Conservation (phyloP, 35 echinoderm and acorn worm genomes). For the Apostichopus californicus region DNA sequence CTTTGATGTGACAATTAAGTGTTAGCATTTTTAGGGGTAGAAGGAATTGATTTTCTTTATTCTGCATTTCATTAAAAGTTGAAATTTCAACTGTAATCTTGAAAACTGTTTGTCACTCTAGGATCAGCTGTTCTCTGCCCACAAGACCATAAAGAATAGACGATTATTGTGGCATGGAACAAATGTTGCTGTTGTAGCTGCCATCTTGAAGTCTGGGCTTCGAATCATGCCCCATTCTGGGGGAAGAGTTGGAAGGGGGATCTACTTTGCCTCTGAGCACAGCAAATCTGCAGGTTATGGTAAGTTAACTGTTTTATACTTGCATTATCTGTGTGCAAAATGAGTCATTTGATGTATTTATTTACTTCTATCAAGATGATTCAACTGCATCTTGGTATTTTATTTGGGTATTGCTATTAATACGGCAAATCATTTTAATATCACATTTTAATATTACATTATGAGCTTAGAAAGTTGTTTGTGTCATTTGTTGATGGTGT, state of each 20-base stretch:
- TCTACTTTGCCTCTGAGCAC: conserved; percentile 94
- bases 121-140: conserved; percentile 64
- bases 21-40: too few species aligned
- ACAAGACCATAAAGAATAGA: conserved; percentile 67
- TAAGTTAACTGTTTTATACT: conserved; percentile 39
- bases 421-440: too few species aligned
- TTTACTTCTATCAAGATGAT: too few species aligned
- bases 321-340: too few species aligned
- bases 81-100: not conserved
- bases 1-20: too few species aligned
- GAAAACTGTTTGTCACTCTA: conserved; percentile 8
- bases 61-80: not conserved
- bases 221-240: conserved; percentile 98
- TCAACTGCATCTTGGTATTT: too few species aligned
- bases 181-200: conserved; percentile 92
- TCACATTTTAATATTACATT: too few species aligned
- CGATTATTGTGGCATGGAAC: conserved; percentile 92
- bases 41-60: not conserved
- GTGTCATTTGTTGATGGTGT: too few species aligned
- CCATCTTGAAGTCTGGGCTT: conserved; percentile 93
- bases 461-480: too few species aligned
- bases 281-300: conserved; percentile 88
- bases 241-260: conserved; percentile 85
- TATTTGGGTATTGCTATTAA: too few species aligned
- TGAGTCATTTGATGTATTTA: too few species aligned